Base-by-base conservation (phyloP, 2,797 vertebrate species). In the Myotis vivesi region DNA sequence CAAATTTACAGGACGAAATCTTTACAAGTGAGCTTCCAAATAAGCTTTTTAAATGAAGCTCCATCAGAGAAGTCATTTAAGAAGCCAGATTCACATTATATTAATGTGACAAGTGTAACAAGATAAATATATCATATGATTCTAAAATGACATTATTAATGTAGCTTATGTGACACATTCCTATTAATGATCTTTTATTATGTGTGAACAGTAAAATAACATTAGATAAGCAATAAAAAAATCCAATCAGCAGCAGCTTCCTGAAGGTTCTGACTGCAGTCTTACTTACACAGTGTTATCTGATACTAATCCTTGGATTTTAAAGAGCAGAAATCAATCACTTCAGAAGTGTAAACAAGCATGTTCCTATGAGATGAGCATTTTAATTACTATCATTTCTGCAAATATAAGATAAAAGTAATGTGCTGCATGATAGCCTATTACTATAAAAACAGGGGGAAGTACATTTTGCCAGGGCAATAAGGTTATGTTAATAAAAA, bases 111-210 rank as follows among this genome's bases (percentile, higher is more conserved):
- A 96, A 93, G 68, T 80, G 38, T 89, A 96, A 95, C 83, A 95
- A 96, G 97, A 96, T 95, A 95, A 95, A 96, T 94, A 82, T 46
- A 94, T 96, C 93, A 87, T 93, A 93, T 91, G 91, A 92, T 87
- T 97, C 96, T 97, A 89, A 96, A 96, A 96, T 96, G 94, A 96
- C 92, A 96, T 95, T 97, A 97, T 96, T 96, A 97, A 97, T 92
- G 76, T 94, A 87, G 91, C 64, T 94, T 96, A 87, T 94, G 89
- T 97, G 96, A 94, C 96, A 96, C 30, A 89, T 87, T 92, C 62
- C 86, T 89, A 96, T 95, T 97, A 97, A 97, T 97, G 95, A 94
- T 89, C 94, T 95, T 97, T 97, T 97, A 96, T 97, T 96, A 97
- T 97, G 93, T 94, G 69, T 96, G 96, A 96, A 96, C 76, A 97